A percentile compares a stretch with the other conserved stretches of the same genome.
Evolutionary conservation across 2,113 vertebrate genomes (phyloP).

Genomic region (Centropristis striata): DNA sequence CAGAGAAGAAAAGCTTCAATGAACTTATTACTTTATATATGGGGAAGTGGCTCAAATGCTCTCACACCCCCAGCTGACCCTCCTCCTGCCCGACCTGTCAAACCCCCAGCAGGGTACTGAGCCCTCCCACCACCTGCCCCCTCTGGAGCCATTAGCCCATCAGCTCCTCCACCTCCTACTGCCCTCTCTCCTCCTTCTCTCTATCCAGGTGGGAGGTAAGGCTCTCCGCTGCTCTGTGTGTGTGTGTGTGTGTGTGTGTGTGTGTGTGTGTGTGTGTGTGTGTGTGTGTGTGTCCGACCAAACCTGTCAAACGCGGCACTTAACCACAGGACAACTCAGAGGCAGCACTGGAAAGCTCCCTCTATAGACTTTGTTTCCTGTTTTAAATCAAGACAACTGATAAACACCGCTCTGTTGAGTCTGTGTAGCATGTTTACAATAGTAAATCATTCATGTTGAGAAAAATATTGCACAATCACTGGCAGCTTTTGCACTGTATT

Average conservation of each 20-base stretch:
- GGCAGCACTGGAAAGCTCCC: neutral
- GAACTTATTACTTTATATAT: slow-evolving; percentile 2
- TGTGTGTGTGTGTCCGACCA: slow-evolving; percentile 2
- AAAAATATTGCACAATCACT: neutral
- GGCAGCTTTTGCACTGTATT: neutral
- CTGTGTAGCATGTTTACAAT: neutral
- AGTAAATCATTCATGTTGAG: neutral
- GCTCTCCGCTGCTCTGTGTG: slow-evolving; percentile 11
- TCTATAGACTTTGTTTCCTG: neutral
- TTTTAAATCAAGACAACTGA: slow-evolving; percentile 5
- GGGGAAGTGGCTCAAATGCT: neutral
- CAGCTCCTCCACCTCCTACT: slow-evolving; percentile 25
- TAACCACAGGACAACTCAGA: slow-evolving; percentile 1
- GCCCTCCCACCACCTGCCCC: slow-evolving; percentile 26
- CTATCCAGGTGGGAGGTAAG: slow-evolving; percentile 65
- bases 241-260: slow-evolving; percentile 29
- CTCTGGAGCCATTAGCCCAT: slow-evolving; percentile 36
- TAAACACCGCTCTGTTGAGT: neutral
- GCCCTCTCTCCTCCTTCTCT: slow-evolving; percentile 6
- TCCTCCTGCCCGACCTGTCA: slow-evolving; percentile 37
- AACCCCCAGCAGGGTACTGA: slow-evolving; percentile 52
- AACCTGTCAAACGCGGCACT: slow-evolving; percentile 12
- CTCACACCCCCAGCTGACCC: slow-evolving; percentile 35
- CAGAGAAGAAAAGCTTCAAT: neutral
- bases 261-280: slow-evolving; percentile 1